These are phyloP conservation scores for Aporophyla nigra DNA, from an alignment of 2,888 invertebrate species.

Conservation along the genomic window DNA sequence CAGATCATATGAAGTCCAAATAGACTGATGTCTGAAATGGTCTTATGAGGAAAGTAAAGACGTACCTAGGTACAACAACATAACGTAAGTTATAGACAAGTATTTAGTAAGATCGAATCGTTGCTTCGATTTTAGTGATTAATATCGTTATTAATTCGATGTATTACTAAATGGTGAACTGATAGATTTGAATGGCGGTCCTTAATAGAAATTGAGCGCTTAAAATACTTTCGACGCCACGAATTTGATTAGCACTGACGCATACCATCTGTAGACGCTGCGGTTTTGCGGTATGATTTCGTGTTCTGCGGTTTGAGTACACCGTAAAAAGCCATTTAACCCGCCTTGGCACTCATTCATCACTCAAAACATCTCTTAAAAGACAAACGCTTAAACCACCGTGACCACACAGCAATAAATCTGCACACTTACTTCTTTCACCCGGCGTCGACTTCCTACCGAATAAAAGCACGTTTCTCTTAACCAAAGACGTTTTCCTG, in stretches of 20 bases:
- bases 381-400: constrained; percentile 58
- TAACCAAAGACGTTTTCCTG: constrained; percentile 30
- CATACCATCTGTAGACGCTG: background rate
- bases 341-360: constrained; percentile 4
- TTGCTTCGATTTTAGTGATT: too few species aligned
- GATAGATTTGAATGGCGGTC: background rate
- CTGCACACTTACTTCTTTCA: constrained; percentile 56
- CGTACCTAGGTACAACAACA: too few species aligned
- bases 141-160: too few species aligned
- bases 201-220: background rate
- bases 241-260: background rate
- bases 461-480: constrained; percentile 21
- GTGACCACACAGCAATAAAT: constrained; percentile 56
- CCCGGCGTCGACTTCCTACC: constrained; percentile 52
- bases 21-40: too few species aligned
- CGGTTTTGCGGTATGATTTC: background rate
- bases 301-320: background rate
- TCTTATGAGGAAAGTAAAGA: too few species aligned
- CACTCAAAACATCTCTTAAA: constrained; percentile 6
- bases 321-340: background rate
- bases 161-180: background rate
- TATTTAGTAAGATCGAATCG: too few species aligned
- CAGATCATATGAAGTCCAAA: too few species aligned
- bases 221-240: background rate
- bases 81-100: too few species aligned